A percentile compares a stretch with the other conserved stretches of the same genome.
Evolutionary conservation across 1,140 invertebrate genomes (phyloP).

Genomic region (Drosophila quadrilineata): DNA sequence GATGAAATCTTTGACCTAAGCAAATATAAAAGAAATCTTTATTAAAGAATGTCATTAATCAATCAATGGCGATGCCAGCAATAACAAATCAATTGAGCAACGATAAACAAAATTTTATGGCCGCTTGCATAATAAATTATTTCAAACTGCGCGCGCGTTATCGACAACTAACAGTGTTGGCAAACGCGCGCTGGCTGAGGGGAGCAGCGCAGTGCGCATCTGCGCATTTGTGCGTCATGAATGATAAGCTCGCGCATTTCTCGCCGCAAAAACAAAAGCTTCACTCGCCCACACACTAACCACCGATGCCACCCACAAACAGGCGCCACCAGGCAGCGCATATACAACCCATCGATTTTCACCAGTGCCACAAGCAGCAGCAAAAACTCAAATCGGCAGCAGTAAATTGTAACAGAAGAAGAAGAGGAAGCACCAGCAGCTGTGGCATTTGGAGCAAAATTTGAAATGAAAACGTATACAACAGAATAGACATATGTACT

Average conservation of each 20-base stretch:
- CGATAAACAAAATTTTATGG: conserved; percentile 13
- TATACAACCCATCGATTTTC: conserved; percentile 72
- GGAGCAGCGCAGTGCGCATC: conserved; percentile 17
- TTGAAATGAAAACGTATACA: conserved; percentile 72
- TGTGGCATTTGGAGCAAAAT: conserved; percentile 55
- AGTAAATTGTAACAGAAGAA: conserved; percentile 1
- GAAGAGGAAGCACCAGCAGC: conserved; percentile 28
- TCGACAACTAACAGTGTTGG: conserved; percentile 32
- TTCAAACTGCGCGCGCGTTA: conserved; percentile 29
- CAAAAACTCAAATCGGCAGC: not conserved
- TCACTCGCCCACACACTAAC: conserved; percentile 29
- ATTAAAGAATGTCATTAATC: conserved; percentile 15
- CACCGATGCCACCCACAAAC: too few species aligned
- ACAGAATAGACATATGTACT: conserved; percentile 25
- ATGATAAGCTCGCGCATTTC: conserved; percentile 50
- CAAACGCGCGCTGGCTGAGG: not conserved
- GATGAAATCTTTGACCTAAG: conserved; percentile 18
- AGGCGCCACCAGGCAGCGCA: too few species aligned
- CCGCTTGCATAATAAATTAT: not conserved
- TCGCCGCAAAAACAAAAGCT: conserved; percentile 51
- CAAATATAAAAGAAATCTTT: too few species aligned
- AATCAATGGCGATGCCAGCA: not conserved
- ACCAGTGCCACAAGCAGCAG: conserved; percentile 26
- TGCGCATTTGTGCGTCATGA: conserved; percentile 40
- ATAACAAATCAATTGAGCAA: conserved; percentile 4